Conservation (phyloP, 1,140 invertebrate genomes). For the Drosophila albomicans region DNA sequence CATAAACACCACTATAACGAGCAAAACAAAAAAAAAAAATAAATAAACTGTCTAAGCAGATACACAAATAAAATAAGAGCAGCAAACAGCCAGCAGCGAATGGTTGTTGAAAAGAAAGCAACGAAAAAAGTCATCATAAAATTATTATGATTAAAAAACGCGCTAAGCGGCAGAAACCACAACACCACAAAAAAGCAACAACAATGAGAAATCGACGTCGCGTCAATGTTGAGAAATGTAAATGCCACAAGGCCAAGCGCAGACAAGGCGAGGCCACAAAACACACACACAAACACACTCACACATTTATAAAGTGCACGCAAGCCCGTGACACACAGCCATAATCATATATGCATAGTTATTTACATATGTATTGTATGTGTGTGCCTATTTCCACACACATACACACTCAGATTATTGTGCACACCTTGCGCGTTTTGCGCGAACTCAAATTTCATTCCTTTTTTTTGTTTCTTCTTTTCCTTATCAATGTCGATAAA, state of each 20-base stretch:
- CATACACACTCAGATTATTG: slow-evolving; percentile 36
- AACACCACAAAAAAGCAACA: slow-evolving; percentile 15
- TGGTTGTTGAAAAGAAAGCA: slow-evolving; percentile 64
- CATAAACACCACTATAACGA: slow-evolving; percentile 43
- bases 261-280: slow-evolving; percentile 80
- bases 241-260: slow-evolving; percentile 83
- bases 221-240: slow-evolving; percentile 76
- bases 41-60: slow-evolving; percentile 51
- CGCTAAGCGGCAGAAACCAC: slow-evolving; percentile 38
- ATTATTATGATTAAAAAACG: slow-evolving; percentile 79
- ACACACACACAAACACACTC: slow-evolving; percentile 36
- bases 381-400: slow-evolving; percentile 26
- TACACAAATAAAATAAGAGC: slow-evolving; percentile 64
- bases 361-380: slow-evolving; percentile 16
- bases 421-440: slow-evolving; percentile 62
- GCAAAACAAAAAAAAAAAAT: slow-evolving; percentile 42
- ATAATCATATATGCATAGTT: slow-evolving; percentile 49
- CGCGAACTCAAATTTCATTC: slow-evolving; percentile 44
- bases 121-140: slow-evolving; percentile 65
- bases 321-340: slow-evolving; percentile 76
- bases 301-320: slow-evolving; percentile 44
- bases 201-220: slow-evolving; percentile 48
- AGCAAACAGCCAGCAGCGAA: slow-evolving; percentile 53
- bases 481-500: slow-evolving; percentile 46
- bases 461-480: slow-evolving; percentile 7